A percentile compares a stretch with the other conserved stretches of the same genome.
Conservation (phyloP, 2,888 invertebrate species). For the Tipula lateralis region DNA sequence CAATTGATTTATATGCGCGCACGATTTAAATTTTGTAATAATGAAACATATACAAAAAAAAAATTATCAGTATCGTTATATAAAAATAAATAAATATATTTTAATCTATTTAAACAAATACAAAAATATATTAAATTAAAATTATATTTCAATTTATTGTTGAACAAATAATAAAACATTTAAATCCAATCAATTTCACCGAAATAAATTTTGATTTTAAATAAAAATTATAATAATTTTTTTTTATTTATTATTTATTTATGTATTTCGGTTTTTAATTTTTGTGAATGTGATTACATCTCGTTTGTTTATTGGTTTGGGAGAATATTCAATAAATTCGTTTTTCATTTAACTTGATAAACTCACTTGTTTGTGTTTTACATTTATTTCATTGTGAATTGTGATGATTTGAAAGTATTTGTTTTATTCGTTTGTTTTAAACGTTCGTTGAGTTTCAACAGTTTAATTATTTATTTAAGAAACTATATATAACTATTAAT, state of each 20-base stretch:
- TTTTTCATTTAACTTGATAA: not conserved
- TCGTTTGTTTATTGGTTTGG: not conserved
- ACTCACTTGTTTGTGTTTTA: not conserved
- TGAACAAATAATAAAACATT: constrained; percentile 19
- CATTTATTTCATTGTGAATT: not conserved
- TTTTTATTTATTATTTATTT: not conserved
- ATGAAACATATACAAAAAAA: not conserved
- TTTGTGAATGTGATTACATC: not conserved
- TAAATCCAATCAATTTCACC: constrained; percentile 19
- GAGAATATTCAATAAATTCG: not conserved
- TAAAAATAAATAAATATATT: not conserved
- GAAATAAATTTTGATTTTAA: not conserved
- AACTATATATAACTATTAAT: too few species aligned
- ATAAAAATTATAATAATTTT: not conserved
- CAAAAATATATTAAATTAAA: not conserved
- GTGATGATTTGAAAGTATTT: not conserved
- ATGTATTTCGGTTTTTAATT: not conserved
- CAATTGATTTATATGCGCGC: not conserved
- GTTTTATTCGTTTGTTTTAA: not conserved
- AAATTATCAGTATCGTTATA: not conserved
- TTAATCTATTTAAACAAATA: not conserved
- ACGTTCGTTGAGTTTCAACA: too few species aligned
- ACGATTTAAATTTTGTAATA: not conserved
- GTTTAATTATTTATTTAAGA: too few species aligned
- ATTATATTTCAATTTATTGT: constrained; percentile 14